Evolutionary conservation across 2,888 invertebrate species (phyloP).

Genomic region (Pyrrhia umbra): DNA sequence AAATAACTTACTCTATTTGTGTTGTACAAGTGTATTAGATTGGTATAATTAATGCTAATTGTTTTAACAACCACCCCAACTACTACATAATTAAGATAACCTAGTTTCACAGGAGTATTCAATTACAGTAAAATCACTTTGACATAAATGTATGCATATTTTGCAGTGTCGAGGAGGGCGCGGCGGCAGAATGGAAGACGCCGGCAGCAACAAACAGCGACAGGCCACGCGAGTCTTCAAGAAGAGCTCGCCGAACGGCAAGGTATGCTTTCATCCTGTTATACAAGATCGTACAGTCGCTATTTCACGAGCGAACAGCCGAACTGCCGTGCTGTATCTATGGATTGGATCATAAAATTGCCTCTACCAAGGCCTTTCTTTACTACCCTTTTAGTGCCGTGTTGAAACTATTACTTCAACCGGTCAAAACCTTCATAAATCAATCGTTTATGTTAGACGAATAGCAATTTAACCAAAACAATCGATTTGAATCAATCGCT

Average conservation of each 20-base stretch:
- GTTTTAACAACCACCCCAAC: background rate
- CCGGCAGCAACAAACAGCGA: constrained; percentile 92
- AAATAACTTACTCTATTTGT: background rate
- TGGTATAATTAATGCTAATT: no score
- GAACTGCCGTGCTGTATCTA: background rate
- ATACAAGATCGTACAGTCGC: background rate
- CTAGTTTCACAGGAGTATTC: background rate
- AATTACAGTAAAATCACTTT: background rate
- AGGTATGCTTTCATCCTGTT: constrained; percentile 87
- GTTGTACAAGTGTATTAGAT: no score
- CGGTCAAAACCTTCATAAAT: background rate
- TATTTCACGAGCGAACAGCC: background rate
- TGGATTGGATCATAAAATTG: background rate
- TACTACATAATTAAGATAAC: background rate
- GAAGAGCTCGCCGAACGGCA: constrained; percentile 99
- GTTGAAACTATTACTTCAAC: constrained; percentile 20
- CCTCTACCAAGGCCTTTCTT: background rate
- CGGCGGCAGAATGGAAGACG: constrained; percentile 93
- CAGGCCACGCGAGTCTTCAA: constrained; percentile 98
- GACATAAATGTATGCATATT: constrained; percentile 4
- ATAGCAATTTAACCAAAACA: constrained; percentile 27
- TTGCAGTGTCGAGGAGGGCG: constrained; percentile 85
- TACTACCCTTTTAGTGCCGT: background rate
- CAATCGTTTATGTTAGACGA: constrained; percentile 9
- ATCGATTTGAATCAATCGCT: constrained; percentile 37